phyloP scores from a whole-genome alignment of 2,797 vertebrate species.

The Premnoplex brunnescens region DNA sequence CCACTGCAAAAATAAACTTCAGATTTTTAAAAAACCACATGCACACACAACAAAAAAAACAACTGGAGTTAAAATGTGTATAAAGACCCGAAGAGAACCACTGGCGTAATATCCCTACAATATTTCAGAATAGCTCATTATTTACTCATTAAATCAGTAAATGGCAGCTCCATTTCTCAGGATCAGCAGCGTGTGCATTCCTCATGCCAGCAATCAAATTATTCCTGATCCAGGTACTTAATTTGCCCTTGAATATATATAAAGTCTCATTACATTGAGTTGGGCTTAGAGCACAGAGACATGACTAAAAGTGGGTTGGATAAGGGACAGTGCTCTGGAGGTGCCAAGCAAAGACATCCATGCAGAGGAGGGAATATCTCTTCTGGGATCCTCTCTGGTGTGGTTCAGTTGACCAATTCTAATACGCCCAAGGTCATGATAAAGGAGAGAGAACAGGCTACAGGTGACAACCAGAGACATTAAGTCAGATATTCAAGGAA shows the following conservation, averaged over 20 bases:
- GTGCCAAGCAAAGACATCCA: neutral
- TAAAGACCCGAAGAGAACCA: constrained; percentile 9
- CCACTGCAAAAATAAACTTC: constrained; percentile 66
- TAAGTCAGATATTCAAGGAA: neutral
- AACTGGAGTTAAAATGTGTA: constrained; percentile 14
- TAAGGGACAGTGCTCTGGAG: neutral
- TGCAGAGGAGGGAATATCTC: accelerated
- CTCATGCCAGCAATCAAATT: neutral
- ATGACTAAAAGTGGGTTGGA: neutral
- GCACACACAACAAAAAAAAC: constrained; percentile 19
- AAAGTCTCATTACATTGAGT: neutral
- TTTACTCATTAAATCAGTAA: constrained; percentile 30
- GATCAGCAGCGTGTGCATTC: neutral
- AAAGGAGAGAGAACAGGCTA: neutral
- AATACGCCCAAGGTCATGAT: neutral
- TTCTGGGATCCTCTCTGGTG: neutral
- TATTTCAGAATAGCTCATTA: constrained; percentile 33
- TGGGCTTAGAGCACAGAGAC: neutral
- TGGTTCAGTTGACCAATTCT: neutral
- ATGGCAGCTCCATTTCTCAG: neutral
- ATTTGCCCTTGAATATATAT: neutral
- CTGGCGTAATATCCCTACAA: neutral
- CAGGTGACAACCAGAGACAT: neutral
- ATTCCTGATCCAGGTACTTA: neutral
- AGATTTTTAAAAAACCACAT: constrained; percentile 54